Conservation (phyloP, 2,797 vertebrate genomes). For the Cottoperca gobio region DNA sequence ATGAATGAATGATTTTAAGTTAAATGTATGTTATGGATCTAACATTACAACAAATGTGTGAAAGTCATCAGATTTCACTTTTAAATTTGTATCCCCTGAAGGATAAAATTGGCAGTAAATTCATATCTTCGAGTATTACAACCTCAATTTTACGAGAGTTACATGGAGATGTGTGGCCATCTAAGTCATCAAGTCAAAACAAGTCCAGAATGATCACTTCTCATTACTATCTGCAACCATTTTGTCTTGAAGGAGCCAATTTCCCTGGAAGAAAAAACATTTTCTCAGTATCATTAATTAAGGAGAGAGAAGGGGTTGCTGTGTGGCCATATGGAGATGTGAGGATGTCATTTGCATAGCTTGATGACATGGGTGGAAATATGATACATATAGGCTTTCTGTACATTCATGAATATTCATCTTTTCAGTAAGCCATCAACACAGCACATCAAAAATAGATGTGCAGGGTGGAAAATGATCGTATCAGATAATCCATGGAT, state of each 20-base stretch:
- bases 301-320: slow-evolving; percentile 48
- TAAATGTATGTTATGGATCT: not conserved
- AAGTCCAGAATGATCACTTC: slow-evolving; percentile 50
- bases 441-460: slow-evolving; percentile 70
- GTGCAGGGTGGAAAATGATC: slow-evolving; percentile 58
- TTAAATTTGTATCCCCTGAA: not conserved
- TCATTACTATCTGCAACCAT: slow-evolving; percentile 58
- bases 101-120: not conserved
- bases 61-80: not conserved
- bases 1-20: slow-evolving; percentile 2
- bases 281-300: slow-evolving; percentile 76
- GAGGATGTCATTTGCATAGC: slow-evolving; percentile 72
- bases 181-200: slow-evolving; percentile 42
- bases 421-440: slow-evolving; percentile 50
- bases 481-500: slow-evolving; percentile 69
- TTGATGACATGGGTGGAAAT: slow-evolving; percentile 76
- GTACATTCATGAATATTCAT: slow-evolving; percentile 78
- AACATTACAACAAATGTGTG: not conserved
- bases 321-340: slow-evolving; percentile 56
- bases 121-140: slow-evolving; percentile 5
- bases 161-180: slow-evolving; percentile 24
- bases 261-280: slow-evolving; percentile 60
- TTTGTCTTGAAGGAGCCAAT: slow-evolving; percentile 51
- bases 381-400: slow-evolving; percentile 66
- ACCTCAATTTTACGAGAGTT: slow-evolving; percentile 10